Evolutionary conservation across 1,140 invertebrate genomes (phyloP).

Genomic region (Cyphomyrmex costatus): DNA sequence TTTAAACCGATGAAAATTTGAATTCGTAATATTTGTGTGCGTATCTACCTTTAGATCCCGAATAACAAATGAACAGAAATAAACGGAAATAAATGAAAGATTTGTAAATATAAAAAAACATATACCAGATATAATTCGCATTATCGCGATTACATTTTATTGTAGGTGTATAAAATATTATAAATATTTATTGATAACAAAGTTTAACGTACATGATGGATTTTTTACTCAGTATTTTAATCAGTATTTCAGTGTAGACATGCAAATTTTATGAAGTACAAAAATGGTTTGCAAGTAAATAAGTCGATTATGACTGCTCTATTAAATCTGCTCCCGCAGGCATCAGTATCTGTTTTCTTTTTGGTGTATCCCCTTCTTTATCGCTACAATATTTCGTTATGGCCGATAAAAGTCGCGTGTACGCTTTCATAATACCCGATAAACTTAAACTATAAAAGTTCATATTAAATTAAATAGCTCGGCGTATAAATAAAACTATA

Average conservation of each 20-base stretch:
- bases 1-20: not conserved
- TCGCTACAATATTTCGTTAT: slow-evolving; percentile 47
- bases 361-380: slow-evolving; percentile 10
- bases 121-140: not conserved
- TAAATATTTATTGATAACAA: not conserved
- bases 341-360: not conserved
- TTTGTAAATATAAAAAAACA: slow-evolving; percentile 24
- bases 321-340: not conserved
- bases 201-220: not conserved
- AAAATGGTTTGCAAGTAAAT: slow-evolving; percentile 33
- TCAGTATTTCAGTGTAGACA: not conserved
- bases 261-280: not conserved
- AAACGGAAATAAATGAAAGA: not conserved
- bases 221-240: slow-evolving; percentile 1
- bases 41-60: not conserved
- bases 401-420: slow-evolving; percentile 25
- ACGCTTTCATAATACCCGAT: slow-evolving; percentile 20
- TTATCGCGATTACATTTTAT: not conserved
- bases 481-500: slow-evolving; percentile 45
- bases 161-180: not conserved
- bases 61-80: slow-evolving; percentile 11
- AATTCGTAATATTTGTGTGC: not conserved
- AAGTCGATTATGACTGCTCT: not conserved
- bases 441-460: slow-evolving; percentile 42
- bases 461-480: slow-evolving; percentile 51